These are phyloP conservation scores for Hymenopus coronatus DNA, from an alignment of 2,888 invertebrate species.

Conservation along the genomic window DNA sequence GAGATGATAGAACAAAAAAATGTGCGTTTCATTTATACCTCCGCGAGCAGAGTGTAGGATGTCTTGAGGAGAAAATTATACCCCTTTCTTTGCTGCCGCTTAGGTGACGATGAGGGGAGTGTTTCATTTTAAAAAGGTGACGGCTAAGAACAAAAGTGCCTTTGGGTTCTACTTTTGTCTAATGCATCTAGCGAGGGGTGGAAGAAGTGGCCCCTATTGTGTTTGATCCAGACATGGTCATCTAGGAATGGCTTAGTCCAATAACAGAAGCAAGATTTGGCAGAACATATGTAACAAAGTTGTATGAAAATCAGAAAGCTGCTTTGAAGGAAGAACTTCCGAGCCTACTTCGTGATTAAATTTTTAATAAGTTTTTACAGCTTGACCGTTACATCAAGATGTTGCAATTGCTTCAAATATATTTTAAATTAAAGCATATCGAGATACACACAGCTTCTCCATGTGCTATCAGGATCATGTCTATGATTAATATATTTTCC, in stretches of 20 bases:
- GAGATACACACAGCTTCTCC: no score
- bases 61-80: conserved; percentile 27
- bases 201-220: background rate
- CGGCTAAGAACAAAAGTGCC: background rate
- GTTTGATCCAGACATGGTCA: background rate
- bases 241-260: background rate
- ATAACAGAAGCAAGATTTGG: background rate
- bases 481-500: no score
- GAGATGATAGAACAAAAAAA: conserved; percentile 10
- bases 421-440: no score
- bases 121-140: conserved; percentile 18
- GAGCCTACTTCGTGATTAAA: no score
- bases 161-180: background rate
- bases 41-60: conserved; percentile 5
- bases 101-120: background rate
- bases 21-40: conserved; percentile 17
- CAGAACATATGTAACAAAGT: no score
- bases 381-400: no score
- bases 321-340: no score
- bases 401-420: no score
- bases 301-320: no score
- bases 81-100: background rate
- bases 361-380: no score
- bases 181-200: background rate
- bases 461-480: no score